phyloP scores from a whole-genome alignment of 2,888 invertebrate species.

The Arge pagana region DNA sequence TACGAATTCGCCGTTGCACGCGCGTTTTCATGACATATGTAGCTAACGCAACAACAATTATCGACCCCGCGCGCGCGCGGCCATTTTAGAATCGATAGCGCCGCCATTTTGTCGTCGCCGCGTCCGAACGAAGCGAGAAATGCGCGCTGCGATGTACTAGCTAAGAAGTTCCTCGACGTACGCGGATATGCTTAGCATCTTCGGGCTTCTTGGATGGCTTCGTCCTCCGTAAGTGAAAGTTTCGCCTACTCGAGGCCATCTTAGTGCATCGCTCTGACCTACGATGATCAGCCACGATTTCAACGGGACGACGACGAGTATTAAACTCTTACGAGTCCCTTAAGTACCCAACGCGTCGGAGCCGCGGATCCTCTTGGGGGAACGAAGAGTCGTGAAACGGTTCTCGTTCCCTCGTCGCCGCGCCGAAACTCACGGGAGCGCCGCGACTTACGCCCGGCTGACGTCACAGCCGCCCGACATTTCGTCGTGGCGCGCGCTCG shows the following conservation, averaged over 20 bases:
- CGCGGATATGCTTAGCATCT: constrained; percentile 2
- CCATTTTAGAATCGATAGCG: neutral
- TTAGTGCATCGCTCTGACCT: constrained; percentile 21
- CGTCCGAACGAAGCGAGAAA: neutral
- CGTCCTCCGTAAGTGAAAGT: constrained; percentile 22
- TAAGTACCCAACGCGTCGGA: no score
- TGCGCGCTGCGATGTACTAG: neutral
- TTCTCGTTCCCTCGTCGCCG: no score
- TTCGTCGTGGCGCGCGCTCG: no score
- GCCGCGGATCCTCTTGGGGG: no score
- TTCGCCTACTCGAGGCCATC: constrained; percentile 16
- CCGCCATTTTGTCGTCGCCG: neutral
- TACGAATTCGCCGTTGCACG: constrained; percentile 9
- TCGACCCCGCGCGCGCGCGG: neutral
- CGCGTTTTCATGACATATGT: neutral
- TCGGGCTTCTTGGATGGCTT: neutral
- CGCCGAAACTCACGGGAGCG: no score
- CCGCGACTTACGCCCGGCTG: no score
- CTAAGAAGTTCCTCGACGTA: neutral
- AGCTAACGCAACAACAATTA: neutral
- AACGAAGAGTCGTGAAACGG: no score
- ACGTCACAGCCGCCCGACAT: no score
- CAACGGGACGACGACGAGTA: no score
- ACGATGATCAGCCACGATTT: constrained; percentile 20
- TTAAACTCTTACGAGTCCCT: no score